A percentile compares a stretch with the other conserved stretches of the same genome.
Evolutionary conservation across 1,140 invertebrate species (phyloP).

Genomic region (Lepidurus packardi): DNA sequence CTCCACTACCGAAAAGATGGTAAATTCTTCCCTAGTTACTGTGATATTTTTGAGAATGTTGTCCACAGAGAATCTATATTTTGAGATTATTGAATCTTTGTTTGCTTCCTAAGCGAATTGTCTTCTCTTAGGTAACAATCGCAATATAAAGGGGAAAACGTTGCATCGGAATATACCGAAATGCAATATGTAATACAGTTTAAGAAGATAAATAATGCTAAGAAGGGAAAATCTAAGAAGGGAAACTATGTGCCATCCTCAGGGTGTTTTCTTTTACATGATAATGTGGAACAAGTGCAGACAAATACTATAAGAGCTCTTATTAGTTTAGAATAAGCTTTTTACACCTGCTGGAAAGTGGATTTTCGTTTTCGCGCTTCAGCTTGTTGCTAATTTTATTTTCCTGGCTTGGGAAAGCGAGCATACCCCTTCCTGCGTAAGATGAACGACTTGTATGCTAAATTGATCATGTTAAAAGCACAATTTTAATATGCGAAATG

Average conservation of each 20-base stretch:
- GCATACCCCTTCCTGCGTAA: too few species aligned
- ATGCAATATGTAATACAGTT: too few species aligned
- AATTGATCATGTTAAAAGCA: too few species aligned
- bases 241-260: neutral
- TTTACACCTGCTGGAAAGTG: neutral
- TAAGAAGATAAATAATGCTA: too few species aligned
- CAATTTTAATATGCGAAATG: too few species aligned
- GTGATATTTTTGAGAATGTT: neutral
- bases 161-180: too few species aligned
- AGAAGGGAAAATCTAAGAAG: too few species aligned
- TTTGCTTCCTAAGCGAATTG: neutral
- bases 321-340: slow-evolving; percentile 4
- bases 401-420: too few species aligned
- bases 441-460: too few species aligned
- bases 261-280: neutral
- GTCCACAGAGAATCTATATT: neutral
- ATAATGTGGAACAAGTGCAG: neutral
- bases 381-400: neutral
- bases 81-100: neutral
- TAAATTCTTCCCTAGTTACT: neutral
- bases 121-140: neutral
- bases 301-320: neutral
- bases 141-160: too few species aligned
- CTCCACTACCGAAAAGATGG: neutral
- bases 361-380: neutral